Base-by-base conservation (phyloP, 2,113 vertebrate genomes). In the Equus quagga region DNA sequence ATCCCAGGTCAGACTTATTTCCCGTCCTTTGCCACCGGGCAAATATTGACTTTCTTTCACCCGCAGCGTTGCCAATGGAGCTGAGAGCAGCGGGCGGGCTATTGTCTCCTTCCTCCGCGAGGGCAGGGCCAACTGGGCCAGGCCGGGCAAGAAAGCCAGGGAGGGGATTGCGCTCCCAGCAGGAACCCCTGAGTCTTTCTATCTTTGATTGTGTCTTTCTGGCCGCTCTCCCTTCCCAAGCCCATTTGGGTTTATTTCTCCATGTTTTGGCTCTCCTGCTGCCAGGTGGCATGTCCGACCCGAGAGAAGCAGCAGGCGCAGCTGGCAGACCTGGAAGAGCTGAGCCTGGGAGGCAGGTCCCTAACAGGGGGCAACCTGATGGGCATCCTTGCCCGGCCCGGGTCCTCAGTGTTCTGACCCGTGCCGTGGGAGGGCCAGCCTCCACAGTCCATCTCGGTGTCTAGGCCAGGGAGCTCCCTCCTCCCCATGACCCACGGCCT, bases 11-110 rank as follows among this genome's bases (percentile, higher is more conserved):
- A 33, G 82, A 89, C 90, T 87, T 41, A 31, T 8, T 79, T 65
- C 70, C 72, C 3, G n/a, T 36, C 75, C 96, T 85, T 31, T 13
- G 76, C 93, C 90, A 24, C 79, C 23, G 92, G 94, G 82, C 90
- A 97, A 95, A 94, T 94, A 94, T 80, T 92, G 96, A 92, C 97
- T 92, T 96, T 91, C 83, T 78, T 94, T 96, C 90, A 80, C 87
- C 88, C 58, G 24, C 58, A 6, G 41, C 28, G 1, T 36, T 31
- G 78, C 79, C 84, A 1, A 8, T 75, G 89, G 73, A 70, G 62
- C 76, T 1, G 58, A 83, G 90, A 44, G 44, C 60, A 18, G 14
- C 19, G 31, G 90, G 15, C 72, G 14, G 17, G 51, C 93, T 33
- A 62, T 28, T 54, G 86, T 93, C 73, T 84, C 91, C 70, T n/a